Evolutionary conservation across 2,888 invertebrate genomes (phyloP).

Genomic region (Ectemnius continuus): DNA sequence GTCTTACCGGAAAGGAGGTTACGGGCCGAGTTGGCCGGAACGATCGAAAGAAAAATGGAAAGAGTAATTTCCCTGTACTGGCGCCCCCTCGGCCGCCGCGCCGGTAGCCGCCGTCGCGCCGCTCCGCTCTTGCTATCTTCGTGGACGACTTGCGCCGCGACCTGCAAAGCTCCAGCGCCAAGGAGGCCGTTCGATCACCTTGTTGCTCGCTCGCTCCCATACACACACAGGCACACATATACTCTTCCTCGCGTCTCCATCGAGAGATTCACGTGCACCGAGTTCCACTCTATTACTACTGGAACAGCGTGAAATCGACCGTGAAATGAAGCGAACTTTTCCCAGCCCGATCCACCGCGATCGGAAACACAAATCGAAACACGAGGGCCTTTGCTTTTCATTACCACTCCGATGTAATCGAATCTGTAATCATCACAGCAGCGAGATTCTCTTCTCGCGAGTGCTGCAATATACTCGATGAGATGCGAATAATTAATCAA

Average conservation of each 20-base stretch:
- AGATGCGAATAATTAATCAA: too few species aligned
- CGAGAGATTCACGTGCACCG: background rate
- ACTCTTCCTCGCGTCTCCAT: slow-evolving; percentile 18
- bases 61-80: slow-evolving; percentile 71
- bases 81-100: slow-evolving; percentile 46
- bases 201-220: slow-evolving; percentile 34
- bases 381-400: too few species aligned
- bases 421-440: background rate
- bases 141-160: slow-evolving; percentile 62
- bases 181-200: slow-evolving; percentile 63
- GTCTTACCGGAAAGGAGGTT: too few species aligned
- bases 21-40: background rate
- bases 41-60: slow-evolving; percentile 70
- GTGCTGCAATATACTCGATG: background rate
- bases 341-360: background rate
- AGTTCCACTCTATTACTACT: slow-evolving; percentile 5
- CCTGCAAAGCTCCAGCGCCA: slow-evolving; percentile 55
- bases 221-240: slow-evolving; percentile 28
- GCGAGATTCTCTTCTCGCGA: background rate
- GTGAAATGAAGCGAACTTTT: background rate
- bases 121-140: slow-evolving; percentile 37
- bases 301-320: slow-evolving; percentile 24
- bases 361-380: too few species aligned
- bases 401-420: too few species aligned
- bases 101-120: background rate